Evolutionary conservation across 2,113 vertebrate genomes (phyloP), one percentile per base, ranked within the genome.

Genomic region (Macrotis lagotis): DNA sequence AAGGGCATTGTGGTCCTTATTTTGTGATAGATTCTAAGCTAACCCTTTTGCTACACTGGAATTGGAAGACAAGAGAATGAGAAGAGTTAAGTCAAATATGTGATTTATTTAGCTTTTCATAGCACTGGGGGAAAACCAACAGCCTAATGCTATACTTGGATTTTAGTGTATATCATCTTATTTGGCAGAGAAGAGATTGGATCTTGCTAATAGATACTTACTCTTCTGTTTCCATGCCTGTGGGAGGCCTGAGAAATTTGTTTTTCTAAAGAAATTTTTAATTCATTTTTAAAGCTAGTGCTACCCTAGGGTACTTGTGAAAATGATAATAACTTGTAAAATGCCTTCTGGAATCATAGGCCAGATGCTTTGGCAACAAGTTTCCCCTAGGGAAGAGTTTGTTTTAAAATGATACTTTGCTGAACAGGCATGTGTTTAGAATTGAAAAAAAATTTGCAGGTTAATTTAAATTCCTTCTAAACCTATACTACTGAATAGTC

Each of bases 181-280:
- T 95, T 97, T 89, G 51, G 47, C 37, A 26, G 93, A 94, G 95
- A 95, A 93, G 50, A 95, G 90, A 96, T 74, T 89, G 89, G 9
- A 92, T 95, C 93, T 95, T 89, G 50, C 94, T 94, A 91, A 74
- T 94, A 95, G 66, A 95, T 88, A 92, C 37, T 96, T 52, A 50
- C 0, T 91, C 11, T 91, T 49, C 66, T 92, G 11, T 91, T 95
- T 28, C 14, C 96, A 2, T 83, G 97, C 90, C 90, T 95, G 44
- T 95, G 51, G 91, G 83, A 88, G 91, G 44, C 94, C 98, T 92
- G 91, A 97, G 97, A 97, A 97, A 92, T 91, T 91, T 95, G 91
- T 97, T 97, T 98, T 96, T 95, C 94, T 96, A 92, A 94, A 95
- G 97, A 97, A 97, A 93, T 93, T 96, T 97, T 97, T 97, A 98